Percentiles rank a stretch among this genome's conserved stretches.
phyloP scores from a whole-genome alignment of 1,140 invertebrate genomes.

The Rhizoglyphus robini region DNA sequence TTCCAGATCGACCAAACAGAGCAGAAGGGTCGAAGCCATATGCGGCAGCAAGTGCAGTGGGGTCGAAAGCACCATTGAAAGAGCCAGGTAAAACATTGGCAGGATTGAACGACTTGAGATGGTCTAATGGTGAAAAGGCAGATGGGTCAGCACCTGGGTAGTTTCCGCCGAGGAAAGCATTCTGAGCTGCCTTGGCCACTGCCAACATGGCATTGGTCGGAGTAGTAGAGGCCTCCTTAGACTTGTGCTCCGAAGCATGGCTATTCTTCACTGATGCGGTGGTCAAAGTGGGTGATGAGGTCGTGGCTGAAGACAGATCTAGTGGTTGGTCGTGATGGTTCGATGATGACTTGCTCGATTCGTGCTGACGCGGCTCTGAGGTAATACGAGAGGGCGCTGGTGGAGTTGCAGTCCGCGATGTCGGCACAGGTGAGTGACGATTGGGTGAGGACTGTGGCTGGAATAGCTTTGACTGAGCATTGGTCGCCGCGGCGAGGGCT shows the following conservation, averaged over 20 bases:
- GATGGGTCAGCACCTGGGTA: neutral
- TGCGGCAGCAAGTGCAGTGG: neutral
- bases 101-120: neutral
- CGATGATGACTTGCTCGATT: neutral
- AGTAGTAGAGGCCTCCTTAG: neutral
- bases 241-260: neutral
- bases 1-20: neutral
- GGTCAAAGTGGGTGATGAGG: neutral
- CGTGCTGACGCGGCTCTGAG: neutral
- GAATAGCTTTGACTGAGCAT: neutral
- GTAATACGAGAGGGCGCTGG: neutral
- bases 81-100: neutral
- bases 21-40: neutral
- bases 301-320: constrained; percentile 1
- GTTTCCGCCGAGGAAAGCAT: neutral
- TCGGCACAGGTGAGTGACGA: neutral
- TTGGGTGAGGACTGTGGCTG: neutral
- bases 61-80: constrained; percentile 9
- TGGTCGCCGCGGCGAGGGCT: neutral
- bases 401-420: no score
- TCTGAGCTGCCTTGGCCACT: neutral
- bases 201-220: neutral
- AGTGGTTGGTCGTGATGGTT: neutral
- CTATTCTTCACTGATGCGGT: neutral
- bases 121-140: neutral